Evolutionary conservation across 2,113 vertebrate species (phyloP), one percentile per base, ranked within the genome.

Genomic region (Sinocyclocheilus anshuiensis): DNA sequence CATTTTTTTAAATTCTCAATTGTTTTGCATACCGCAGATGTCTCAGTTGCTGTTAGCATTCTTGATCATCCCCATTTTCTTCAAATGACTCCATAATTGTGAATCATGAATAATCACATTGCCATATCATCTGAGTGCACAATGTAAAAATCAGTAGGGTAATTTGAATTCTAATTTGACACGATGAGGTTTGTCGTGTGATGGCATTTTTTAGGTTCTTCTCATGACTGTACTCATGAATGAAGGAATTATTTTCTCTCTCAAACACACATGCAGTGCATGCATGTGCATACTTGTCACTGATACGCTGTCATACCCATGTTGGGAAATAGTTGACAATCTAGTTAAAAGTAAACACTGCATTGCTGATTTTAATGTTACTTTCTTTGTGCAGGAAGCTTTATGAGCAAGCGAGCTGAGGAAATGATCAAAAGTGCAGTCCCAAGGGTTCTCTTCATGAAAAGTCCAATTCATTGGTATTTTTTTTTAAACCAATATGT

Each of bases 11-110:
- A 26, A 15, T 16, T 59, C 29, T 36, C 4, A 59, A 39, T 10
- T 80, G 22, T 63, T 81, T 81, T 26, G 42, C 45, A 71, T 71
- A 29, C 24, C 24, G 3, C 59, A 63, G 22, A 50, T 82, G 57
- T 39, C 3, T 69, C 61, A 53, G 10, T 82, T 53, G 63, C 63
- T 29, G 80, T 69, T 24, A 36, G 6, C 24, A 20, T 24, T 22
- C 16, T 45, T 12, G 4, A 33, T 67, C 6, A 65, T 48, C 9
- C n/a, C 8, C 9, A 11, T 8, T 48, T 18, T 50, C 6, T 82
- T 67, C 9, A 12, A n/a, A 67, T 81, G n/a, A 82, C 39, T 50
- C 6, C 2, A 6, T 63, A 65, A 42, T 69, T 13, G 8, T 82
- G 15, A 67, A 57, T 36, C 18, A 36, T 39, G 7, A 59, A 18